These are phyloP conservation scores for Caenorhabditis briggsae DNA, from an alignment of 1,140 invertebrate genomes.

Conservation along the genomic window DNA sequence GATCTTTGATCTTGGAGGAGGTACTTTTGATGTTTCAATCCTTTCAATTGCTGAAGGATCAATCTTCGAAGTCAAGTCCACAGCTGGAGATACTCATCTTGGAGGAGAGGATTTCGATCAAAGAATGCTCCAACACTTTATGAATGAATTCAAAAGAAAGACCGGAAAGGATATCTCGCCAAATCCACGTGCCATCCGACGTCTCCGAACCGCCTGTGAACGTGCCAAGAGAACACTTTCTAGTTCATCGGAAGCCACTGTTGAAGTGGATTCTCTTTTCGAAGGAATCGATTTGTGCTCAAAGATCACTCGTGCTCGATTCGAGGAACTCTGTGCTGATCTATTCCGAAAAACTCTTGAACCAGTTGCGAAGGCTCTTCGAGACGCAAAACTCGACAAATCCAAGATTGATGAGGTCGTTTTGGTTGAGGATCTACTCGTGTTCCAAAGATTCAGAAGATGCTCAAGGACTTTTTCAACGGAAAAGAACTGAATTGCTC, in stretches of 20 bases:
- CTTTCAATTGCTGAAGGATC: slow-evolving; percentile 87
- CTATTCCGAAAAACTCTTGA: slow-evolving; percentile 88
- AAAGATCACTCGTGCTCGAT: slow-evolving; percentile 90
- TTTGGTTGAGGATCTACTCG: slow-evolving; percentile 86
- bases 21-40: slow-evolving; percentile 96
- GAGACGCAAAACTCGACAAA: slow-evolving; percentile 85
- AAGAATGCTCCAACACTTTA: slow-evolving; percentile 67
- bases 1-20: slow-evolving; percentile 93
- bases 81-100: slow-evolving; percentile 71
- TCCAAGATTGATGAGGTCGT: slow-evolving; percentile 85
- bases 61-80: slow-evolving; percentile 71
- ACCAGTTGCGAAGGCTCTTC: slow-evolving; percentile 87
- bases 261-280: slow-evolving; percentile 93
- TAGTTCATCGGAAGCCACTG: slow-evolving; percentile 90
- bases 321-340: slow-evolving; percentile 92
- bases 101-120: slow-evolving; percentile 80
- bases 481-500: slow-evolving; percentile 79
- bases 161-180: slow-evolving; percentile 85
- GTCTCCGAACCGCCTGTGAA: slow-evolving; percentile 92
- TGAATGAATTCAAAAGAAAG: slow-evolving; percentile 61
- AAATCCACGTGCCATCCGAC: slow-evolving; percentile 90
- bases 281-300: slow-evolving; percentile 96
- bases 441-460: slow-evolving; percentile 83
- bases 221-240: slow-evolving; percentile 93
- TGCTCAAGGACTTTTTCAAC: slow-evolving; percentile 91